Evolutionary conservation across 2,113 vertebrate genomes (phyloP), one percentile per base, ranked within the genome.

Genomic region (Prinia subflava): DNA sequence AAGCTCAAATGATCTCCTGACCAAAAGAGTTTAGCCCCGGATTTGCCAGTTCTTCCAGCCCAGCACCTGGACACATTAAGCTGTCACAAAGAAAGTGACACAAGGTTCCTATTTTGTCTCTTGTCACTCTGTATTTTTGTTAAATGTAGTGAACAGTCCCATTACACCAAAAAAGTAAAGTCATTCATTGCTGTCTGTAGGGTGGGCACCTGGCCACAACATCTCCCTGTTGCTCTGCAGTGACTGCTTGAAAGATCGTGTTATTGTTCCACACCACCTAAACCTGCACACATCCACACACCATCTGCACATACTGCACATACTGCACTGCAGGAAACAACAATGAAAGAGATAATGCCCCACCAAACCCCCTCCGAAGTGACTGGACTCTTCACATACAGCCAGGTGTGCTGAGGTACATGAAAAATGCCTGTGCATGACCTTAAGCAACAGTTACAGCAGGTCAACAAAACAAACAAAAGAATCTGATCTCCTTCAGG

Each of bases 331-430:
- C 94, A 97, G 76, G 80, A 97, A 97, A 96, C 13, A 30, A 94
- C 87, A 97, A 64, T 44, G 87, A 91, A 96, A 94, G 92, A 59
- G 75, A 81, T 49, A 78, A 82, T 63, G 82, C 67, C 55, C 84
- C 49, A 92, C 75, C 62, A 97, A 96, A 91, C n/a, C 77, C 85
- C 87, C 81, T 96, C 96, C 92, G 92, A 97, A 97, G 68, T 33
- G 47, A 35, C 53, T 42, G 65, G 70, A 60, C 64, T 91, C 41
- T 92, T 89, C 76, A 56, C 39, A 76, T 24, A 22, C 11, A 96
- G 33, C 55, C 71, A 86, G 87, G 41, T 87, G 77, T 68, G 70
- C 50, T 78, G 24, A 59, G 42, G 46, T 69, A 56, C 63, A 64
- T 41, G 47, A 94, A 71, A 46, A 82, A 82, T 33, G 25, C 22